Conservation (phyloP, 1,140 invertebrate species). For the Diachasma alloeum region DNA sequence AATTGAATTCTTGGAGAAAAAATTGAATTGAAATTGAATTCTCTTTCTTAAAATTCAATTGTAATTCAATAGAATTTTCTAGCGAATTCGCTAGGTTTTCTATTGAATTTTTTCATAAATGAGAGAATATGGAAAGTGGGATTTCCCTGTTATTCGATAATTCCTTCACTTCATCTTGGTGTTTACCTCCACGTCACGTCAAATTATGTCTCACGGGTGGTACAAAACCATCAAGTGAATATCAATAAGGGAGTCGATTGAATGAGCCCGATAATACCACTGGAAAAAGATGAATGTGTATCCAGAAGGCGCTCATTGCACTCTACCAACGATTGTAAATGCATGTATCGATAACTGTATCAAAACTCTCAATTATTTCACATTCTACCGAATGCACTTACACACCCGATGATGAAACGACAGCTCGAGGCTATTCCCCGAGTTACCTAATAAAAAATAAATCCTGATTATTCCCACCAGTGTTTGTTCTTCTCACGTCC, state of each 20-base stretch:
- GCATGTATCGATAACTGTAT: neutral
- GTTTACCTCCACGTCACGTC: neutral
- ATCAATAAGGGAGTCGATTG: neutral
- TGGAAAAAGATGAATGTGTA: neutral
- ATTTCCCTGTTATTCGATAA: too few species aligned
- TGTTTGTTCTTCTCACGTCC: slow-evolving; percentile 11
- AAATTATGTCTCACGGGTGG: neutral
- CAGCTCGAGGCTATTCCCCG: neutral
- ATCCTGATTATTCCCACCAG: neutral
- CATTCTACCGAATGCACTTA: neutral
- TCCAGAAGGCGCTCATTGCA: neutral
- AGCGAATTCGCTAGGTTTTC: too few species aligned
- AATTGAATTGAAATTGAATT: too few species aligned
- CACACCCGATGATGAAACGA: neutral
- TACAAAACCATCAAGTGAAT: neutral
- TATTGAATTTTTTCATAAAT: too few species aligned
- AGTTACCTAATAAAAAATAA: neutral
- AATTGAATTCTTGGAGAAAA: too few species aligned
- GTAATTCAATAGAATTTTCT: too few species aligned
- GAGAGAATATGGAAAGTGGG: too few species aligned
- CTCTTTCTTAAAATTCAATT: too few species aligned
- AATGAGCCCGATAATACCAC: neutral
- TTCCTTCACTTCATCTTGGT: neutral
- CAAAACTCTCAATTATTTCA: neutral
- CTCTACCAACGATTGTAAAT: neutral